Evolutionary conservation across 2,797 vertebrate species (phyloP).

Genomic region (Danio choprae): DNA sequence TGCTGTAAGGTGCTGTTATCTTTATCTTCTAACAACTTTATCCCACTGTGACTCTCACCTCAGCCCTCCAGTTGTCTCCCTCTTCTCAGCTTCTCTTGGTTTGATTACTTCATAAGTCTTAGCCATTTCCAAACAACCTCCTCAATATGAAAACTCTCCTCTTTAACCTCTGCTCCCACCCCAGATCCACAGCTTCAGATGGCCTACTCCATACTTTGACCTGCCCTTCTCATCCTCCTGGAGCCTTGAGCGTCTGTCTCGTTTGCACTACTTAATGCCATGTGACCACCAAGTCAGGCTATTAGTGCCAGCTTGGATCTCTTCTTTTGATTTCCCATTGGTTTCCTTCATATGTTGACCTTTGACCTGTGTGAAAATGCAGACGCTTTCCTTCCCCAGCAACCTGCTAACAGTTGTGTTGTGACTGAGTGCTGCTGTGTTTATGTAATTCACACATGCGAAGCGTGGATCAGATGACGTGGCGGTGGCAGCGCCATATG

Average conservation of each 20-base stretch:
- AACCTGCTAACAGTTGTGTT: constrained; percentile 24
- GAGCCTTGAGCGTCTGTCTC: constrained; percentile 21
- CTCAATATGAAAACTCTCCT: constrained; percentile 35
- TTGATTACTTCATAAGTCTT: constrained; percentile 48
- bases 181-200: constrained; percentile 28
- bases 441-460: constrained; percentile 25
- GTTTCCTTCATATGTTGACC: constrained; percentile 13
- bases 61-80: neutral
- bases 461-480: neutral
- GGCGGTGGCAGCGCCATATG: constrained; percentile 5
- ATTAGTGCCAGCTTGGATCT: constrained; percentile 3
- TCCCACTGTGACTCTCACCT: constrained; percentile 2
- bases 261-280: constrained; percentile 21
- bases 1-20: neutral
- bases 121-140: constrained; percentile 35
- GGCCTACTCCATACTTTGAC: constrained; percentile 2
- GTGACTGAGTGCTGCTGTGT: neutral
- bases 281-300: constrained; percentile 25
- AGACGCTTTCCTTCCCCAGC: neutral
- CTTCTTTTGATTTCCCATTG: constrained; percentile 27
- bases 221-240: constrained; percentile 2
- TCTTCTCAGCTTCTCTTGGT: constrained; percentile 21
- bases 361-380: constrained; percentile 6
- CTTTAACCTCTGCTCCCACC: constrained; percentile 30
- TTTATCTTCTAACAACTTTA: neutral